Percentiles rank a stretch among this genome's conserved stretches.
Conservation (phyloP, 1,140 invertebrate species). For the Bombus superbus region DNA sequence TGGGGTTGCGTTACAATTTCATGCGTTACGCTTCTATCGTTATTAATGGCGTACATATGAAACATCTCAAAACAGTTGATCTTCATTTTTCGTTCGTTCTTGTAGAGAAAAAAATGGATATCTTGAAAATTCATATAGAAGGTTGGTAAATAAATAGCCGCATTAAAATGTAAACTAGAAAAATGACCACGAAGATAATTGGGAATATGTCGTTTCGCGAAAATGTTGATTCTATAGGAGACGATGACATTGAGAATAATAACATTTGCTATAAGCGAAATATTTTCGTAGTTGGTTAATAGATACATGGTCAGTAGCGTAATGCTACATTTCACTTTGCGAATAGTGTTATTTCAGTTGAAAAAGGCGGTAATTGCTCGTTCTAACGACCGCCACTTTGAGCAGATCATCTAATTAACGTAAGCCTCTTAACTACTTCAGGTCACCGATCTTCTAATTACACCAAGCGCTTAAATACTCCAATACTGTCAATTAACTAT, state of each 20-base stretch:
- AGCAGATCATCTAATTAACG: not conserved
- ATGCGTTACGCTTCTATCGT: not conserved
- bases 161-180: no score
- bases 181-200: no score
- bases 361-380: not conserved
- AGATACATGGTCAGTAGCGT: not conserved
- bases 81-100: not conserved
- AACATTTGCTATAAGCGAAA: no score
- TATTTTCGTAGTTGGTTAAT: not conserved
- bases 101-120: not conserved
- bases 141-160: not conserved
- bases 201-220: not conserved
- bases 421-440: not conserved
- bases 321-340: not conserved
- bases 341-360: not conserved
- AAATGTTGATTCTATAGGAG: not conserved
- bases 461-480: not conserved
- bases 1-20: not conserved
- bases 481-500: not conserved
- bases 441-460: not conserved
- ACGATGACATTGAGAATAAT: no score
- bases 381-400: not conserved
- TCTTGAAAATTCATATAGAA: not conserved
- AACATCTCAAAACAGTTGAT: not conserved
- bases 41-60: constrained; percentile 32